Evolutionary conservation across 1,140 invertebrate genomes (phyloP).

Genomic region (Vanessa tameamea): DNA sequence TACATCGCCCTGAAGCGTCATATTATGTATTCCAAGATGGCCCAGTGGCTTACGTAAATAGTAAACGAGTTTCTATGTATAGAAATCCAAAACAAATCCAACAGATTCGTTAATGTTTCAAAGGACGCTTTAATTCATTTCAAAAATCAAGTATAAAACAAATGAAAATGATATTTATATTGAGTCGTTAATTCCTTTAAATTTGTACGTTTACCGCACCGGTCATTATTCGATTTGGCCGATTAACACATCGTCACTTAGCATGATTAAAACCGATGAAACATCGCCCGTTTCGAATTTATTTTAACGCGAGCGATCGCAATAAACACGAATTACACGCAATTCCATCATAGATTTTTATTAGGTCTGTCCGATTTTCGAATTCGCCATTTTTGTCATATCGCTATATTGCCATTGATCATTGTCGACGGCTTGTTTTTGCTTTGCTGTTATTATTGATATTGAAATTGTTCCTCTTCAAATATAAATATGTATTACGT

Average conservation of each 20-base stretch:
- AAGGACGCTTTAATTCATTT: no score
- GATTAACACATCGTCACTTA: conserved; percentile 63
- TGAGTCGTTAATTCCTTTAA: conserved; percentile 25
- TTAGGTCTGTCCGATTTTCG: conserved; percentile 28
- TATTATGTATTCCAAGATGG: no score
- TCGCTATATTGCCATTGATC: conserved; percentile 3
- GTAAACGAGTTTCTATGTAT: no score
- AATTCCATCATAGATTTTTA: conserved; percentile 36
- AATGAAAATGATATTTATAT: not conserved
- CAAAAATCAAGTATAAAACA: no score
- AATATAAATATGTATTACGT: no score
- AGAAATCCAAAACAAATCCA: no score
- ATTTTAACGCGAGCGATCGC: conserved; percentile 41
- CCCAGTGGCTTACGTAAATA: no score
- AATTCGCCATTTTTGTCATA: conserved; percentile 26
- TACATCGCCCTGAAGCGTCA: no score
- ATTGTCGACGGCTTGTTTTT: not conserved
- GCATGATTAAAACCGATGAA: conserved; percentile 66
- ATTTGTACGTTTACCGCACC: conserved; percentile 39
- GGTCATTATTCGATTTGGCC: conserved; percentile 41
- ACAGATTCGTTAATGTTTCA: no score
- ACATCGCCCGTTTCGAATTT: conserved; percentile 39
- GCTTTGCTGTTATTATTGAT: not conserved
- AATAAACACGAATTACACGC: conserved; percentile 37
- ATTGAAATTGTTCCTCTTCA: not conserved